Percentiles rank a stretch among this genome's conserved stretches.
These are phyloP conservation scores for Beris morrisii DNA, from an alignment of 2,888 invertebrate species.

Conservation along the genomic window DNA sequence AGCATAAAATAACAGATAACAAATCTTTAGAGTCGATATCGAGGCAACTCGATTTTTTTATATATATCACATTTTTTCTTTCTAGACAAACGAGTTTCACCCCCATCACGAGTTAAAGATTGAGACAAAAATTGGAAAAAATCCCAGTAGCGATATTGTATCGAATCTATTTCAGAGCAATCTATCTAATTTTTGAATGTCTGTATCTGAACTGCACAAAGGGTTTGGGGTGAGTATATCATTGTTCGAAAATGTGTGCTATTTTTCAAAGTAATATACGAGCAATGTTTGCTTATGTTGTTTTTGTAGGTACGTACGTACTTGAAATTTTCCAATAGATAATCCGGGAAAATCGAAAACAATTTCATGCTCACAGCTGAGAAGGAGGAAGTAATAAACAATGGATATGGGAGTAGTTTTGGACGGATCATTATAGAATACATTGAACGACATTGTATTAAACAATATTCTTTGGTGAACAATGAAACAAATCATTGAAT, in stretches of 20 bases:
- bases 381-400: too few species aligned
- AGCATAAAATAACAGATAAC: constrained; percentile 32
- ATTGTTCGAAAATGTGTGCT: too few species aligned
- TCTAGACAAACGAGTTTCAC: constrained; percentile 27
- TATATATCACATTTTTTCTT: constrained; percentile 20
- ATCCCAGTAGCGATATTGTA: too few species aligned
- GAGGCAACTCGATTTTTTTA: constrained; percentile 19
- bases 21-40: constrained; percentile 28
- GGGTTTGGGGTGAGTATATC: not conserved
- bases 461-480: too few species aligned
- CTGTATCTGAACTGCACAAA: not conserved
- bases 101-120: constrained; percentile 20
- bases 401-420: too few species aligned
- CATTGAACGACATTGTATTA: too few species aligned
- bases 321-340: not conserved
- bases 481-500: too few species aligned
- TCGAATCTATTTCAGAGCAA: constrained; percentile 8
- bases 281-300: too few species aligned
- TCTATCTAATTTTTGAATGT: constrained; percentile 25
- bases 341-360: constrained; percentile 28
- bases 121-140: not conserved
- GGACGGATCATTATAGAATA: too few species aligned
- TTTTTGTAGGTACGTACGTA: too few species aligned
- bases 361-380: constrained; percentile 25
- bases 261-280: too few species aligned